A percentile compares a stretch with the other conserved stretches of the same genome.
phyloP scores from a whole-genome alignment of 2,797 vertebrate genomes.

The Hybognathus amarus region DNA sequence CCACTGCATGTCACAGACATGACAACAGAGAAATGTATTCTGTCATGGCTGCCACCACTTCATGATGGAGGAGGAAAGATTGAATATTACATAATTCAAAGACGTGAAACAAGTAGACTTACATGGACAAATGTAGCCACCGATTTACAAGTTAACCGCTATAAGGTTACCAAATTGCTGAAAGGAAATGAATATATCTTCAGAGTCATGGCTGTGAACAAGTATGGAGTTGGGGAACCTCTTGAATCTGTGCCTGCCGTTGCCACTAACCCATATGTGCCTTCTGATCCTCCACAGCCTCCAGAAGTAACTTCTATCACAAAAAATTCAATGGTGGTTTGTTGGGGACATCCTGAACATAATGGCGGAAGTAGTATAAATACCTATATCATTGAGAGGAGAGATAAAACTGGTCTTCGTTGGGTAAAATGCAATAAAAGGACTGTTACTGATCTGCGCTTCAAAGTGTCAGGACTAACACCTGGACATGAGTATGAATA shows the following conservation, averaged over 20 bases:
- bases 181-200: slow-evolving; percentile 99
- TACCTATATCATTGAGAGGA: slow-evolving; percentile 94
- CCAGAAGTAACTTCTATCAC: slow-evolving; percentile 95
- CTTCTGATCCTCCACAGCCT: slow-evolving; percentile 89
- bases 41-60: slow-evolving; percentile 94
- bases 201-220: slow-evolving; percentile 98
- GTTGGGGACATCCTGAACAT: slow-evolving; percentile 95
- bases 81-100: slow-evolving; percentile 95
- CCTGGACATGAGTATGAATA: slow-evolving; percentile 97
- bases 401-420: slow-evolving; percentile 91
- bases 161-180: slow-evolving; percentile 95
- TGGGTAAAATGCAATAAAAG: slow-evolving; percentile 99
- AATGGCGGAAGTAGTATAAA: slow-evolving; percentile 95
- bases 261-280: slow-evolving; percentile 91
- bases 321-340: slow-evolving; percentile 97
- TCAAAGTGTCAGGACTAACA: slow-evolving; percentile 93
- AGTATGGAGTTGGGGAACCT: slow-evolving; percentile 94
- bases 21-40: slow-evolving; percentile 92
- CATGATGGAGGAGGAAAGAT: slow-evolving; percentile 97
- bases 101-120: slow-evolving; percentile 95
- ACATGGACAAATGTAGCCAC: slow-evolving; percentile 96
- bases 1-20: slow-evolving; percentile 89
- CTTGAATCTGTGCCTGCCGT: slow-evolving; percentile 90
- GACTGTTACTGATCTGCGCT: slow-evolving; percentile 91
- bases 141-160: slow-evolving; percentile 91